These are phyloP conservation scores for Protomyctophum bolini DNA, from an alignment of 2,113 vertebrate genomes.

Conservation along the genomic window DNA sequence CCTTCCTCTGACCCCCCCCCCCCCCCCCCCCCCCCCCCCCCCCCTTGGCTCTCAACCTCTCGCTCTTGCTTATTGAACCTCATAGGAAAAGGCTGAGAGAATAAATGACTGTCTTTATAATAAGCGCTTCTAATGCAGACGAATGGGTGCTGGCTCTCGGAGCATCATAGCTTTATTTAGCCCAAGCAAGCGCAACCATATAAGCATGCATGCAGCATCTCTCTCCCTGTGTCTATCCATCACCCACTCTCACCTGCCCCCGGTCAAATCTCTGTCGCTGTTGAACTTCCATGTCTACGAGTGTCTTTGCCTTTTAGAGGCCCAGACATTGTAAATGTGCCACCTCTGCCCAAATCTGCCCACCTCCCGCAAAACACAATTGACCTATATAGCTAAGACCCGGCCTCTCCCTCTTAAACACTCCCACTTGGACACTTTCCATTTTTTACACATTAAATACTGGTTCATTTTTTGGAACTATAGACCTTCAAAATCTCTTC, in stretches of 20 bases:
- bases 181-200: constrained; percentile 14
- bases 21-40: background rate
- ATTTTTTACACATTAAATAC: no score
- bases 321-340: background rate
- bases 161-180: constrained; percentile 53
- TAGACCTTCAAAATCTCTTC: no score
- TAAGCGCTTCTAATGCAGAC: constrained; percentile 68
- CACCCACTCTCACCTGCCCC: background rate
- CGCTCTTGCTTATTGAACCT: constrained; percentile 38
- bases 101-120: constrained; percentile 60
- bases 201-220: background rate
- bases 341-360: background rate
- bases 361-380: background rate
- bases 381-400: no score
- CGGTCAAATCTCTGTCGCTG: background rate
- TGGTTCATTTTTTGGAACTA: no score
- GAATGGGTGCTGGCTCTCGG: constrained; percentile 55
- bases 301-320: background rate
- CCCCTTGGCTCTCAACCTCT: constrained; percentile 1
- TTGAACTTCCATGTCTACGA: background rate
- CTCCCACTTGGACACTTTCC: no score
- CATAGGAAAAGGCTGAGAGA: constrained; percentile 31
- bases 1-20: background rate
- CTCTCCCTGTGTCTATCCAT: background rate
- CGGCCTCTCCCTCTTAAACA: no score